These are phyloP conservation scores for Apeira syringaria DNA, from an alignment of 2,888 invertebrate species.

Conservation along the genomic window DNA sequence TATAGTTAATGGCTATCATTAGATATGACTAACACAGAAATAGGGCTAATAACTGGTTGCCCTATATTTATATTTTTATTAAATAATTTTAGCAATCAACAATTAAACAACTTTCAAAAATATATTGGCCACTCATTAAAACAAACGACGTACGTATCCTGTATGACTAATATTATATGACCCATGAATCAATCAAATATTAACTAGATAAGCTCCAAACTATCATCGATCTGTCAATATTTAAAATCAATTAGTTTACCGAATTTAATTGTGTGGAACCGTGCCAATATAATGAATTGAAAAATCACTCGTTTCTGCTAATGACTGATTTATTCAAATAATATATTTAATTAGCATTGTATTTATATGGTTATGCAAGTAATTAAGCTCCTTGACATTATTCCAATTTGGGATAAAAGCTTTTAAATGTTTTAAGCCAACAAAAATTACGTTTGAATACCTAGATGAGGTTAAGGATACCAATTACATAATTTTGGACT, in stretches of 20 bases:
- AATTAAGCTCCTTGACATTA: slow-evolving; percentile 15
- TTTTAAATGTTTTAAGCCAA: too few relatives aligned
- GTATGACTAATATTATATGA: not conserved
- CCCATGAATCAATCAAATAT: slow-evolving; percentile 21
- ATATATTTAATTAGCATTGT: not conserved
- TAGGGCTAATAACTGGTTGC: too few relatives aligned
- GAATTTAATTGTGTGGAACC: slow-evolving; percentile 26
- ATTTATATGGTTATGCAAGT: not conserved
- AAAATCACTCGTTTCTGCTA: slow-evolving; percentile 24
- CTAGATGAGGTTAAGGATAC: too few relatives aligned
- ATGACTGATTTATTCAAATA: slow-evolving; percentile 24
- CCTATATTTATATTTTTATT: too few relatives aligned
- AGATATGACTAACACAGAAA: too few relatives aligned
- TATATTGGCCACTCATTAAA: too few relatives aligned
- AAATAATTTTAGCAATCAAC: too few relatives aligned
- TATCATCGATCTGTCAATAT: slow-evolving; percentile 25
- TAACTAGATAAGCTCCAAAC: slow-evolving; percentile 20
- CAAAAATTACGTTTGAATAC: too few relatives aligned
- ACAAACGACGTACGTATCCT: slow-evolving; percentile 1
- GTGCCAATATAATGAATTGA: slow-evolving; percentile 21
- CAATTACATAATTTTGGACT: too few relatives aligned
- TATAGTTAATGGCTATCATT: too few relatives aligned
- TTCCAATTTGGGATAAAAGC: slow-evolving; percentile 11
- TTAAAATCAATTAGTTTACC: slow-evolving; percentile 21
- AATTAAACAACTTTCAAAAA: too few relatives aligned